These are phyloP conservation scores for Pardosa pseudoannulata DNA, from an alignment of 2,888 invertebrate species.

Conservation along the genomic window DNA sequence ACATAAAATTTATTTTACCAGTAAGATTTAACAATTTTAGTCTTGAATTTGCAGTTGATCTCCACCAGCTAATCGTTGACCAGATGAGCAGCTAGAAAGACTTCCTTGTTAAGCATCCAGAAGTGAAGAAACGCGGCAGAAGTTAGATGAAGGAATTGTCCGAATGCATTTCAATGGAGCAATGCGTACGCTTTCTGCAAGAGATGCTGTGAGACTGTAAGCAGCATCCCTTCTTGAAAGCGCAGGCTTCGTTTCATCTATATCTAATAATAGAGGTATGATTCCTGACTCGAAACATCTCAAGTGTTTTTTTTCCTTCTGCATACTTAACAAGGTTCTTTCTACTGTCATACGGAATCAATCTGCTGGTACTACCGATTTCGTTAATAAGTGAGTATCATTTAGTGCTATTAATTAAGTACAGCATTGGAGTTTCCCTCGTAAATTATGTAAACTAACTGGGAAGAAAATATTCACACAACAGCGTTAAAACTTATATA, in stretches of 20 bases:
- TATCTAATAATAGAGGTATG: neutral
- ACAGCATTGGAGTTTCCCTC: too few species aligned
- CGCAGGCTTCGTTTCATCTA: neutral
- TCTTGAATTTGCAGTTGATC: neutral
- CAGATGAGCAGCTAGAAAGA: too few species aligned
- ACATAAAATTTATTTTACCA: too few species aligned
- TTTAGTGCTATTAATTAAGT: too few species aligned
- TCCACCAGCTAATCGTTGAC: neutral
- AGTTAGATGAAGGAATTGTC: neutral
- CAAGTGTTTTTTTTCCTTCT: neutral
- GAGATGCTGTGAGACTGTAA: neutral
- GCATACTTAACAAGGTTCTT: neutral
- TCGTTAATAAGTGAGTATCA: too few species aligned
- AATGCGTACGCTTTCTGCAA: neutral
- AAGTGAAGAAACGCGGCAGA: neutral
- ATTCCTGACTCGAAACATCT: neutral
- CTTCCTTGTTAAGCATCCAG: constrained; percentile 2
- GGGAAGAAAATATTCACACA: too few species aligned
- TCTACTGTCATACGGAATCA: too few species aligned
- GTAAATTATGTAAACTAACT: too few species aligned
- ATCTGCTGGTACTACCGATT: too few species aligned
- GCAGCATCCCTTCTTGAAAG: neutral
- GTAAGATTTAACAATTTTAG: too few species aligned
- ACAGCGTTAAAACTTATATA: too few species aligned
- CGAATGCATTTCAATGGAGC: too few species aligned